Percentiles rank a stretch among this genome's conserved stretches.
phyloP scores from a whole-genome alignment of 2,113 vertebrate genomes.

The Chloropsis hardwickii region DNA sequence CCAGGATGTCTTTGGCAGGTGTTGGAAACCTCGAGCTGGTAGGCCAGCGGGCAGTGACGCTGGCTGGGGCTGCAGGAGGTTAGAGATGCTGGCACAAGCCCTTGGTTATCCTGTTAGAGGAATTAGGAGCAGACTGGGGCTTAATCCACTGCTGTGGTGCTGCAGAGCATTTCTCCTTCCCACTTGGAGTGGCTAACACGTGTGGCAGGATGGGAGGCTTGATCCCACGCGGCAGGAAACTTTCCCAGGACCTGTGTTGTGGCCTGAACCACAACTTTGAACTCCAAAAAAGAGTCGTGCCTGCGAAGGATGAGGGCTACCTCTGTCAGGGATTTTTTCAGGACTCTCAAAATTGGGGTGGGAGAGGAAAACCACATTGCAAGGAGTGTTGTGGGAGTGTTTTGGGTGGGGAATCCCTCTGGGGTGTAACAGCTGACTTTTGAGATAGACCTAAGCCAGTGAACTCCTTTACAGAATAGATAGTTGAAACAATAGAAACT shows the following conservation, averaged over 20 bases:
- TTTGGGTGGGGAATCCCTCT: not conserved
- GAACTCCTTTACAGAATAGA: not conserved
- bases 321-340: not conserved
- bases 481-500: not conserved
- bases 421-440: not conserved
- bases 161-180: not conserved
- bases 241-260: not conserved
- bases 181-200: rapidly evolving
- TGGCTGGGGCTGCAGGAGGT: not conserved
- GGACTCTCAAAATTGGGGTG: not conserved
- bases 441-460: not conserved
- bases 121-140: slow-evolving; percentile 33
- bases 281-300: not conserved
- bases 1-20: not conserved
- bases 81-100: not conserved
- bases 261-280: not conserved
- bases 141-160: not conserved
- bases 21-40: not conserved
- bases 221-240: not conserved
- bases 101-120: slow-evolving; percentile 37
- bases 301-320: rapidly evolving
- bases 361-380: not conserved
- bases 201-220: not conserved
- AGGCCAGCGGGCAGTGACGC: not conserved
- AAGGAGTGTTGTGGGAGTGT: not conserved